These are phyloP conservation scores for Anneissia japonica DNA, from an alignment of 35 echinoderm and acorn worm genomes.

Conservation along the genomic window DNA sequence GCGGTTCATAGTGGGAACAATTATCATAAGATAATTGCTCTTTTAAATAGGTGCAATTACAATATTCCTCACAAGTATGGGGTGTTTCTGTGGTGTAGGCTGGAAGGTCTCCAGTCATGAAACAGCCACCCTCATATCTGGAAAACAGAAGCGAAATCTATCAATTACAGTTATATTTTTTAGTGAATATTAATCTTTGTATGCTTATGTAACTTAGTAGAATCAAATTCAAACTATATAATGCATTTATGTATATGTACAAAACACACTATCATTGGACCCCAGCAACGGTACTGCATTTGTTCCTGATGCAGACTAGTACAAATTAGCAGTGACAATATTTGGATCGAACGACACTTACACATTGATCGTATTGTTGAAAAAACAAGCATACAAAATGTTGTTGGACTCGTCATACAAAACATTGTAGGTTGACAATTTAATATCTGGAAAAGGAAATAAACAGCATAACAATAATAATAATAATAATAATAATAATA, in stretches of 20 bases:
- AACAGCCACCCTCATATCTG: slow-evolving; percentile 68
- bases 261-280: too few relatives aligned
- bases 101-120: slow-evolving; percentile 54
- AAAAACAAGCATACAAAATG: slow-evolving; percentile 72
- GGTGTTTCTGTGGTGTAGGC: slow-evolving; percentile 20
- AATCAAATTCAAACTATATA: too few relatives aligned
- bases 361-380: slow-evolving; percentile 52
- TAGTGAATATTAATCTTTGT: too few relatives aligned
- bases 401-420: slow-evolving; percentile 56
- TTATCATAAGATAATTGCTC: slow-evolving; percentile 21
- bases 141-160: too few relatives aligned
- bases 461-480: not conserved
- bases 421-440: slow-evolving; percentile 56
- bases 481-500: not conserved
- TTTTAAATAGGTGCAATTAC: slow-evolving; percentile 59
- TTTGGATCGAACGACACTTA: too few relatives aligned
- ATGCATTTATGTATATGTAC: too few relatives aligned
- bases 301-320: too few relatives aligned
- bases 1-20: slow-evolving; percentile 52
- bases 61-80: slow-evolving; percentile 61
- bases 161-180: too few relatives aligned
- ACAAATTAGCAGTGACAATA: too few relatives aligned
- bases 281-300: too few relatives aligned
- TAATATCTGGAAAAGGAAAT: slow-evolving; percentile 34
- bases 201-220: too few relatives aligned